Evolutionary conservation across 2,113 vertebrate species (phyloP), one percentile per base, ranked within the genome.

Genomic region (Rallus limicola): DNA sequence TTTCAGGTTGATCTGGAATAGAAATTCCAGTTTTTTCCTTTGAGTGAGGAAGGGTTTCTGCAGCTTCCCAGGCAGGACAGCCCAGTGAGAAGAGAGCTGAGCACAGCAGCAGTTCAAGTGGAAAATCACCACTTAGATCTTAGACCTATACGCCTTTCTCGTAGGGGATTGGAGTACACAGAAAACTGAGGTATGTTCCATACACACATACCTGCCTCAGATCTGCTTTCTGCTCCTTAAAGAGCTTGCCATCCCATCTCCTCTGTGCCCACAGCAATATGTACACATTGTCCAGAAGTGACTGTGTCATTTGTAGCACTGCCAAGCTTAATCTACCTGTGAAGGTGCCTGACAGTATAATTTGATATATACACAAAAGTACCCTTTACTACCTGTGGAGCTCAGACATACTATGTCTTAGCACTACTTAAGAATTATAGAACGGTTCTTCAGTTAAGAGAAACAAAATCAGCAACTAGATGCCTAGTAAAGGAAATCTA

Each of bases 251-350:
- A 71, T 55, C 15, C 46, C 59, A 25, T 26, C 18, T 63, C n/a
- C 31, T 67, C 67, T 50, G 25, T 56, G 28, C 40, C 38, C 46
- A 50, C 23, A 64, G 33, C 25, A 71, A 44, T 36, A 77, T 10
- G 13, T 46, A 13, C 16, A 58, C 16, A 20, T 29, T 56, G 23
- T 42, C 13, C 58, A 85, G 23, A n/a, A 82, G 16, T 18, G 25
- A 56, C 15, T 0, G 0, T 6, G 13, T 21, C 36, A 34, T 72
- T 58, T 63, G 48, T 59, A 76, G 33, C 23, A 26, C 29, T 52
- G 33, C 8, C 62, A 71, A 90, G 20, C 11, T 82, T 26, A 70
- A 70, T 75, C 34, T 4, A 1, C 13, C 34, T 68, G 11, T 29
- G 44, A 55, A 83, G 29, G 20, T 56, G 26, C 34, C 26, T 50